These are phyloP conservation scores for Megamerina dolium DNA, from an alignment of 2,888 invertebrate species.

Conservation along the genomic window DNA sequence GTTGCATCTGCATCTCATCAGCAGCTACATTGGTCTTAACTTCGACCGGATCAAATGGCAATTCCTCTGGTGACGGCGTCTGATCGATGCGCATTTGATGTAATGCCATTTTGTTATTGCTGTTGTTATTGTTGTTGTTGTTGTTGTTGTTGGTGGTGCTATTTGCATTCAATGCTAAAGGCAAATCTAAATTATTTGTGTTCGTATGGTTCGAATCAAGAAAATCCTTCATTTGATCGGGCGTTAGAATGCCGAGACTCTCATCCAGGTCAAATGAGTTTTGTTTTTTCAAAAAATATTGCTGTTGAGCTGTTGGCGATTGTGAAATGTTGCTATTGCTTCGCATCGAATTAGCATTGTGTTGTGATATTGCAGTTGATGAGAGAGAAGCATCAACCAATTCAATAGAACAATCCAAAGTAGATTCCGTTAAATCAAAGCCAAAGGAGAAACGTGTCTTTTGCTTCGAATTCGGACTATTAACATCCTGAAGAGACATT, in stretches of 20 bases:
- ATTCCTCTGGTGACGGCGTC: conserved; percentile 79
- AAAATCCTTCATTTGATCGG: conserved; percentile 80
- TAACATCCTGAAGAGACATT: conserved; percentile 31
- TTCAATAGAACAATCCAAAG: conserved; percentile 47
- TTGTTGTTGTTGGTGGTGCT: too few relatives aligned
- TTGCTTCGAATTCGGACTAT: conserved; percentile 17
- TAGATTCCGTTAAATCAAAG: conserved; percentile 44
- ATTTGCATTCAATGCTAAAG: conserved; percentile 34
- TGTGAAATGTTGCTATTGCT: conserved; percentile 11
- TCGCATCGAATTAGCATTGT: conserved; percentile 11
- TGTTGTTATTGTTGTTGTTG: conserved; percentile 50
- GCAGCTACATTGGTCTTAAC: conserved; percentile 57
- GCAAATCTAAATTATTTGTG: conserved; percentile 54
- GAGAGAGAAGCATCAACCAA: conserved; percentile 45
- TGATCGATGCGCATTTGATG: conserved; percentile 59
- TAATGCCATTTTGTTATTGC: conserved; percentile 30
- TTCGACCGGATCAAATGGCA: conserved; percentile 71
- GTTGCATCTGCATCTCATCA: conserved; percentile 47
- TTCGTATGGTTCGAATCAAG: conserved; percentile 56
- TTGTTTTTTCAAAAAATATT: conserved; percentile 54
- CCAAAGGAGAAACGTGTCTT: conserved; percentile 45
- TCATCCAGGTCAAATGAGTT: conserved; percentile 77
- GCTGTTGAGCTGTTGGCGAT: conserved; percentile 20
- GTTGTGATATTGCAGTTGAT: conserved; percentile 32
- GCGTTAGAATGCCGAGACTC: conserved; percentile 79